phyloP scores from a whole-genome alignment of 1,140 invertebrate species.

The Chironomus tepperi region DNA sequence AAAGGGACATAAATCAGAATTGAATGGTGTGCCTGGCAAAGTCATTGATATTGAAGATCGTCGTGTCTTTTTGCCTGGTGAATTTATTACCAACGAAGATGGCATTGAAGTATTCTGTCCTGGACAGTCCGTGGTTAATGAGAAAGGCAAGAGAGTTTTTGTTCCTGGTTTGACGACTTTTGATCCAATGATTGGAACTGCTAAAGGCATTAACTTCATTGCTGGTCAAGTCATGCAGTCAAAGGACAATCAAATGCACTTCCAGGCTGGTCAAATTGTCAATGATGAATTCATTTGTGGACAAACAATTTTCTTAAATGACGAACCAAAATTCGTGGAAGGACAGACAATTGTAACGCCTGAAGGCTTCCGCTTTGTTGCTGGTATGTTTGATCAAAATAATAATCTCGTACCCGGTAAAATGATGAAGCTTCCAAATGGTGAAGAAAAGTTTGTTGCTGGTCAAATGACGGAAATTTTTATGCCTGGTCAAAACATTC shows the following conservation, averaged over 20 bases:
- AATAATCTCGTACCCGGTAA: constrained; percentile 56
- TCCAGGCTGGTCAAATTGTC: constrained; percentile 51
- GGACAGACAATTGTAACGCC: constrained; percentile 56
- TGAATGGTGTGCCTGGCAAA: constrained; percentile 52
- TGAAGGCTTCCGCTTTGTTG: constrained; percentile 57
- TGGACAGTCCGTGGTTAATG: constrained; percentile 54
- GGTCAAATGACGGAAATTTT: constrained; percentile 61
- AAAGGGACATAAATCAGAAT: constrained; percentile 47
- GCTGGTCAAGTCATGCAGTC: constrained; percentile 49
- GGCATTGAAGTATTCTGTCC: constrained; percentile 57
- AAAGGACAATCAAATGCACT: constrained; percentile 1
- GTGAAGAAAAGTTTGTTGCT: constrained; percentile 54
- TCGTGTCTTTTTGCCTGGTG: constrained; percentile 56
- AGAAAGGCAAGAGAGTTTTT: constrained; percentile 55
- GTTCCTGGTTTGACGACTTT: constrained; percentile 60
- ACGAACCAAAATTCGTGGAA: constrained; percentile 50
- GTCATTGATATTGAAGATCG: constrained; percentile 54
- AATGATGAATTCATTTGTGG: constrained; percentile 56
- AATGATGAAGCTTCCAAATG: constrained; percentile 51
- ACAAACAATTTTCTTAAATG: constrained; percentile 51
- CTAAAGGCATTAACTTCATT: constrained; percentile 54
- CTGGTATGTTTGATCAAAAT: constrained; percentile 44
- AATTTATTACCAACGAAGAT: constrained; percentile 57
- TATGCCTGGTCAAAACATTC: constrained; percentile 54
- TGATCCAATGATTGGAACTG: constrained; percentile 35